Evolutionary conservation across 2,797 vertebrate species (phyloP), one percentile per base, ranked within the genome.

Genomic region (Micromesistius poutassou): DNA sequence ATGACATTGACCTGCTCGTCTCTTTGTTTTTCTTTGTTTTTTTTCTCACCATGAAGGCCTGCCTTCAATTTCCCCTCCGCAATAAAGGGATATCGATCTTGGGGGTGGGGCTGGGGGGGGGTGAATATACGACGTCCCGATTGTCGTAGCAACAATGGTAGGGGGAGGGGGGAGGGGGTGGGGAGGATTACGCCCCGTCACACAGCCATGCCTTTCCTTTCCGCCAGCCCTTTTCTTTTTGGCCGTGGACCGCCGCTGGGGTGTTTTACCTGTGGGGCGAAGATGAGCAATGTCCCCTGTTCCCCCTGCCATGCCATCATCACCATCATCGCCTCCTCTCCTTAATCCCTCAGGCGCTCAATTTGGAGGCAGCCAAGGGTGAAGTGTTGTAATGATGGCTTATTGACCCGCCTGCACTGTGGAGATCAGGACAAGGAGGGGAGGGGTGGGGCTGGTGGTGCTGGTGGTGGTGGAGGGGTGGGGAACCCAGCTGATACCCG

Each of bases 311-410:
- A 22, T n/a, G 13, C 87, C 85, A 83, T 86, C 86, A 82, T 80
- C 91, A 91, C 89, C 91, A 91, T 93, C 91, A 90, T 92, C 86
- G 88, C 87, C 91, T 91, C 12, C 12, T 91, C 84, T 91, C 91
- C 89, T 93, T 94, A 94, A 94, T 95, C 93, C 94, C 92, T 92
- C 91, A 91, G 94, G 94, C 94, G 93, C 91, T 94, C 94, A 91
- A 95, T 95, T 94, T 93, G 91, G 83, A 92, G 89, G 81, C 92
- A 94, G 87, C 77, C 82, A 89, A 91, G 90, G 93, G 93, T 94
- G 94, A 95, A 92, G 92, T 88, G 89, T 90, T 92, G 87, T 95
- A 95, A 95, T 95, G 93, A 95, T 94, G 91, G 93, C 89, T 94
- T 95, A 95, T 94, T 95, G 94, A 95, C 94, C 94, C 91, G 90